These are phyloP conservation scores for Paraescarpia echinospica DNA, from an alignment of 1,140 invertebrate genomes.

Conservation along the genomic window DNA sequence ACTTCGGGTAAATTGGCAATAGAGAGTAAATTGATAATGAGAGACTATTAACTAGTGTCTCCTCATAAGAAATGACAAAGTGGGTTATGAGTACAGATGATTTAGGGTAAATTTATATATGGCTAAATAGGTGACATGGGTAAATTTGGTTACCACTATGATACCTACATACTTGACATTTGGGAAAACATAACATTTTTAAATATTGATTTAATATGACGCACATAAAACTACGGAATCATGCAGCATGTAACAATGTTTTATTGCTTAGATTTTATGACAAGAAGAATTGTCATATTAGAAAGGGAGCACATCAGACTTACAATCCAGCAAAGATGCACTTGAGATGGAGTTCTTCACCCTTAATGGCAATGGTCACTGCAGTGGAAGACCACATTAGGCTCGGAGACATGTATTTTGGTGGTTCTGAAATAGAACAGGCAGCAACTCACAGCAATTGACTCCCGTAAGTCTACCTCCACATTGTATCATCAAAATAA, in stretches of 20 bases:
- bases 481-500: background rate
- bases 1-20: too few relatives aligned
- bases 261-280: background rate
- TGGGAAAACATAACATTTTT: background rate
- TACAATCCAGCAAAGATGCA: conserved; percentile 33
- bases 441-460: background rate
- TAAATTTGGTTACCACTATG: background rate
- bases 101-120: too few relatives aligned
- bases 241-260: background rate
- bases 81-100: too few relatives aligned
- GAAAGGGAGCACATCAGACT: background rate
- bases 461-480: background rate
- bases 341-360: conserved; percentile 24
- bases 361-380: conserved; percentile 20
- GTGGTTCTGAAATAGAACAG: background rate
- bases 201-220: background rate
- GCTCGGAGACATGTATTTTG: background rate
- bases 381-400: conserved; percentile 23
- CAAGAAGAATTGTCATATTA: background rate
- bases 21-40: too few relatives aligned
- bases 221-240: background rate
- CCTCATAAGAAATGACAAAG: too few relatives aligned
- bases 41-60: too few relatives aligned
- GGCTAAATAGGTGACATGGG: too few relatives aligned
- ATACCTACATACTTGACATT: too few relatives aligned